Percentiles rank a stretch among this genome's conserved stretches.
phyloP scores from a whole-genome alignment of 2,113 vertebrate genomes.

The Phrynosoma platyrhinos region DNA sequence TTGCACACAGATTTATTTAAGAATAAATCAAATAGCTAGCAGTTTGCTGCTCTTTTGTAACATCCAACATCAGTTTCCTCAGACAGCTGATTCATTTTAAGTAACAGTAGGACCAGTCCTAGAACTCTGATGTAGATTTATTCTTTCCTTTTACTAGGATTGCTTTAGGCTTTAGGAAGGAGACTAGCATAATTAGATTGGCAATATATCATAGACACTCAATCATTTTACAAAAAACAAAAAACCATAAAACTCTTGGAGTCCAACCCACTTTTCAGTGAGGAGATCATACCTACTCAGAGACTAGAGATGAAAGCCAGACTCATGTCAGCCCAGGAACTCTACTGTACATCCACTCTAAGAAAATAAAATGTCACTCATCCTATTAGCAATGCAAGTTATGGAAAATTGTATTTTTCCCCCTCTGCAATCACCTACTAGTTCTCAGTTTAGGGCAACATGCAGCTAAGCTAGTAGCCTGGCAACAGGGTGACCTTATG shows the following conservation, averaged over 20 bases:
- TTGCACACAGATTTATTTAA: no score
- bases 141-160: neutral
- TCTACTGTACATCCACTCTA: conserved; percentile 27
- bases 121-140: neutral
- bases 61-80: no score
- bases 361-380: conserved; percentile 63
- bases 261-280: neutral
- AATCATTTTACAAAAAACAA: neutral
- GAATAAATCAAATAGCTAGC: neutral
- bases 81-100: neutral
- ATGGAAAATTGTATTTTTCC: conserved; percentile 46
- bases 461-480: conserved; percentile 65
- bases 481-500: conserved; percentile 68
- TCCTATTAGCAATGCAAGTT: conserved; percentile 64
- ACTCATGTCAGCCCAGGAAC: accelerated
- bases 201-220: neutral
- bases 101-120: neutral
- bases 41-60: no score
- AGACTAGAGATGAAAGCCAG: accelerated
- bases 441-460: conserved; percentile 56
- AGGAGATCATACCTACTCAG: neutral
- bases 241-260: neutral
- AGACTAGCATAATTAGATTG: neutral
- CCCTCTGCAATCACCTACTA: conserved; percentile 70
- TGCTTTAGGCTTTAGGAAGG: neutral